Conservation (phyloP, 2,113 vertebrate genomes). For the rabbit (Oryctolagus cuniculus) region mOryCun1.1 NC_091434.1:54652001-54652500, state of each 20-base stretch:
- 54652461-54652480: neutral
- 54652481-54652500: neutral
- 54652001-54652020: no score
- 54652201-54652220: no score
- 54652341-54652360: neutral
- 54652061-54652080: no score
- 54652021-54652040: no score
- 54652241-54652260: neutral
- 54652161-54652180: no score
- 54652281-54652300: neutral
- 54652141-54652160: no score
- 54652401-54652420: neutral
- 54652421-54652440: neutral
- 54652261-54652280: neutral
- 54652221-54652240: neutral
- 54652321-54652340: conserved; percentile 61
- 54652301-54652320: neutral
- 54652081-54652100: no score
- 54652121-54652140: no score
- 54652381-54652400: neutral
- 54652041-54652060: no score
- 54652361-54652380: conserved; percentile 31
- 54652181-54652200: no score
- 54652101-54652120: no score
- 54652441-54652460: neutral